Evolutionary conservation across 2,888 invertebrate genomes (phyloP), one percentile per base, ranked within the genome.

Genomic region (Choristoneura rosaceana): DNA sequence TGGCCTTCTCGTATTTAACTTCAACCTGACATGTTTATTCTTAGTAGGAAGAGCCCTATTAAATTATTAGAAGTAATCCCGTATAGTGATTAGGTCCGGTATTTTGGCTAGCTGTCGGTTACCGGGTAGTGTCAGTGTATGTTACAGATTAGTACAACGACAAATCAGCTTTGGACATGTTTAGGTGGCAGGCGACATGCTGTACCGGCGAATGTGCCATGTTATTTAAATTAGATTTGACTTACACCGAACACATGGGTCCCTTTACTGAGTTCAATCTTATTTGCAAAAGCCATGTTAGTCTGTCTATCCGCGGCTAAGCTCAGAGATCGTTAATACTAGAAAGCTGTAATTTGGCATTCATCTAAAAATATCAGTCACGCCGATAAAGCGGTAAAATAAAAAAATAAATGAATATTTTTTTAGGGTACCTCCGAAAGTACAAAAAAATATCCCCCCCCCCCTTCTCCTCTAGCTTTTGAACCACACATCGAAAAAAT

Each of bases 1-100:
- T 86, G 78, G 89, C 79, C 74, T 80, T 82, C 81, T 82, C 81
- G 87, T 92, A 89, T 91, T 92, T 90, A 91, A 89, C 87, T 86
- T 87, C 82, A 80, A 84, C 81, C 84, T 90, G 93, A 92, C 93
- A 92, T 92, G 91, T 92, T 93, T 93, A 93, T 93, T 93, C 91
- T 92, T 88, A 88, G 88, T 84, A 82, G 87, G 91, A 90, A 90
- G 88, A 86, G 87, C 86, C 88, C 92, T 92, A 92, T 93, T 93
- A 92, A 92, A 92, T 92, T 90, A 90, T 92, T 90, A 85, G 87
- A 85, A 86, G 85, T 92, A 92, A 92, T 91, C 91, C 89, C 82
- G 82, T 79, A 84, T 83, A 82, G 87, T 88, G 63, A 70, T 71
- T 69, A 84, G 87, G 89, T 84, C 85, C 81, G 88, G 88, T 88